A percentile compares a stretch with the other conserved stretches of the same genome.
Conservation (phyloP, 2,797 vertebrate species). For the Pipistrellus pygmaeus region DNA sequence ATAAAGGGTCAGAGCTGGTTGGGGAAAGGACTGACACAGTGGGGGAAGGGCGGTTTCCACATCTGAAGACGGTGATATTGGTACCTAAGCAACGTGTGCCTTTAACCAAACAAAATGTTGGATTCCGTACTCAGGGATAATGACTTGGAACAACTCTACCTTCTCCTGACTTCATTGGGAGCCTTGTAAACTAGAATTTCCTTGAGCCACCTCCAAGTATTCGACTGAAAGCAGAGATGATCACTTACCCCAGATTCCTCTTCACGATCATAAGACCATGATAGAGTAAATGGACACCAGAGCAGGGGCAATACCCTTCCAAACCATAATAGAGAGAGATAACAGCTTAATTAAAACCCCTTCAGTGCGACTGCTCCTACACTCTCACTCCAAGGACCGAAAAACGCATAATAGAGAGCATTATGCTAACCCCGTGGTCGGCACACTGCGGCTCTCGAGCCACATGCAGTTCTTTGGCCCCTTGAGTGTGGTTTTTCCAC, state of each 20-base stretch:
- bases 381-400: background rate
- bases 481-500: too few species aligned
- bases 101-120: conserved; percentile 21
- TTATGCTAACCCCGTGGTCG: too few species aligned
- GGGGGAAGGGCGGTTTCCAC: background rate
- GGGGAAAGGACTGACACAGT: background rate
- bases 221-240: conserved; percentile 43
- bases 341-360: conserved; percentile 47
- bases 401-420: background rate
- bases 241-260: background rate
- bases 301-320: background rate
- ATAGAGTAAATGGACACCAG: conserved; percentile 1
- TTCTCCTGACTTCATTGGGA: background rate
- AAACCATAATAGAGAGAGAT: conserved; percentile 21
- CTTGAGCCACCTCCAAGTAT: background rate
- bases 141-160: background rate
- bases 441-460: too few species aligned
- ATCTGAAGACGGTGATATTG: background rate
- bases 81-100: background rate
- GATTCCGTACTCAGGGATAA: background rate
- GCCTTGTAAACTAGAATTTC: background rate
- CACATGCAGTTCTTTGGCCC: too few species aligned
- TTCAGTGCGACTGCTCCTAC: background rate
- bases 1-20: background rate
- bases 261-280: background rate